These are phyloP conservation scores for Dendronephthya gigantea DNA, from an alignment of 64 coral and sea anemone species.

Conservation along the genomic window DNA sequence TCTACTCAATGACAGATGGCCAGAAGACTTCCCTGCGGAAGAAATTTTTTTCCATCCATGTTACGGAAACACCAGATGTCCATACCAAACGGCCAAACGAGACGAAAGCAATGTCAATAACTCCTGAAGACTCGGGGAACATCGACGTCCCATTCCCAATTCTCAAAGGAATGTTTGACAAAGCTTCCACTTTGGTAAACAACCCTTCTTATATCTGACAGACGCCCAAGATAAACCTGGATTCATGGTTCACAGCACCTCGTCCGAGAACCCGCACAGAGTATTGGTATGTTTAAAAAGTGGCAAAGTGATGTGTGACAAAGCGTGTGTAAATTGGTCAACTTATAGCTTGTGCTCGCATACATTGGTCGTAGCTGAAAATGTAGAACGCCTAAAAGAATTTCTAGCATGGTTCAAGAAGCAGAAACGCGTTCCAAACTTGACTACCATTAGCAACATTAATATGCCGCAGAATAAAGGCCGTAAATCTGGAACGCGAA, in stretches of 20 bases:
- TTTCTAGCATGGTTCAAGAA: not conserved
- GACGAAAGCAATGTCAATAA: too few relatives aligned
- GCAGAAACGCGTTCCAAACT: not conserved
- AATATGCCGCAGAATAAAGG: slow-evolving; percentile 14
- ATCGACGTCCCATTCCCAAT: slow-evolving; percentile 46
- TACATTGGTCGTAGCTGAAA: slow-evolving; percentile 29
- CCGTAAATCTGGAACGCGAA: not conserved
- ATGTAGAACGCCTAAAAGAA: not conserved
- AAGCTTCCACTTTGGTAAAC: slow-evolving; percentile 20
- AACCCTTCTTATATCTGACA: slow-evolving; percentile 17
- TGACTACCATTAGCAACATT: not conserved
- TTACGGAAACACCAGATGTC: too few relatives aligned
- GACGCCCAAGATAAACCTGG: slow-evolving; percentile 7
- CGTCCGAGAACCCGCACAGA: slow-evolving; percentile 23
- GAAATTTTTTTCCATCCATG: too few relatives aligned
- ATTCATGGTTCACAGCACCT: slow-evolving; percentile 13
- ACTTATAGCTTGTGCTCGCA: slow-evolving; percentile 47
- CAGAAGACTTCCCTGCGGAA: too few relatives aligned
- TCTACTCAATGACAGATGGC: too few relatives aligned
- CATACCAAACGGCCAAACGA: too few relatives aligned
- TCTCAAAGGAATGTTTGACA: slow-evolving; percentile 32
- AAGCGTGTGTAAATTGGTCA: slow-evolving; percentile 21
- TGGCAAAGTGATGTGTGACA: slow-evolving; percentile 35
- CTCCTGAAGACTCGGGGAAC: too few relatives aligned
- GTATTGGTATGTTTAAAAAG: slow-evolving; percentile 23